These are phyloP conservation scores for Lysandra coridon DNA, from an alignment of 2,888 invertebrate genomes.

Conservation along the genomic window DNA sequence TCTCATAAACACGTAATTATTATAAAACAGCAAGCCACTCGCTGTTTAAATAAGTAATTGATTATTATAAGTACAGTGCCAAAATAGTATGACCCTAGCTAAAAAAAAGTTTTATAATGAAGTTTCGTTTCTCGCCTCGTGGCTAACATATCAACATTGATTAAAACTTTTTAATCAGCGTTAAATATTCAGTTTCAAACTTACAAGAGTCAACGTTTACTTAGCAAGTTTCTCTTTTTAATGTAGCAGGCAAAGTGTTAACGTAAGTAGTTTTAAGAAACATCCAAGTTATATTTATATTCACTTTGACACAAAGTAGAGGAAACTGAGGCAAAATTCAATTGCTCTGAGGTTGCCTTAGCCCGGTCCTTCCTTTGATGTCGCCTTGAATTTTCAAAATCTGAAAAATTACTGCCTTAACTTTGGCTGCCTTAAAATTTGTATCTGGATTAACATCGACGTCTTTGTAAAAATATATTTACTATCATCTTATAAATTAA, in stretches of 20 bases:
- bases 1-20: too few relatives aligned
- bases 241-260: conserved; percentile 23
- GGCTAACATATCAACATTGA: neutral
- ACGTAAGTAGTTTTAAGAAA: conserved; percentile 43
- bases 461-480: neutral
- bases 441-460: neutral
- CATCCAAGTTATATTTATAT: conserved; percentile 41
- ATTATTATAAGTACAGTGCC: neutral
- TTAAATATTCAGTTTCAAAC: neutral
- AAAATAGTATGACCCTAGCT: neutral
- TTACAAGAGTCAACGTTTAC: neutral
- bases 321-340: conserved; percentile 42
- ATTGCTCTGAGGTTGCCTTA: conserved; percentile 40
- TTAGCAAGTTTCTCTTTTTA: neutral
- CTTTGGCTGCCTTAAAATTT: neutral
- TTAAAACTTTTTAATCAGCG: neutral
- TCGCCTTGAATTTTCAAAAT: conserved; percentile 31
- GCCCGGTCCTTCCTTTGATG: conserved; percentile 38
- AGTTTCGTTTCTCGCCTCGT: neutral
- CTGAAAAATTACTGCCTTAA: conserved; percentile 2
- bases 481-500: too few relatives aligned
- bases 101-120: neutral
- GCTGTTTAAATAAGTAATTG: too few relatives aligned
- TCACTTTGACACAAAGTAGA: conserved; percentile 35
- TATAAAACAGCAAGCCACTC: too few relatives aligned